Percentiles rank a stretch among this genome's conserved stretches.
Conservation (phyloP, 2,888 invertebrate species). For the Myopa testacea region DNA sequence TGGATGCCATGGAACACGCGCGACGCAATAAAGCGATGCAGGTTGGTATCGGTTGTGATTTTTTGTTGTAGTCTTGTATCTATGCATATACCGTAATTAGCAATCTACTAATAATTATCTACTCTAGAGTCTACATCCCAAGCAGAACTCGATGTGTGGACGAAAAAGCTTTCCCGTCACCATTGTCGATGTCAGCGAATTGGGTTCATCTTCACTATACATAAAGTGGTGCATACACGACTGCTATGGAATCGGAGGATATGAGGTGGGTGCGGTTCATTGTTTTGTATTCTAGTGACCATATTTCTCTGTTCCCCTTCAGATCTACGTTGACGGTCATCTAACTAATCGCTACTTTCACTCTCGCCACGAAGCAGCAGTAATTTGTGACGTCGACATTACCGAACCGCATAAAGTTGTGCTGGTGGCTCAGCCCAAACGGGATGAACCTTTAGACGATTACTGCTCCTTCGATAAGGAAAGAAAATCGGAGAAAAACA, state of each 20-base stretch:
- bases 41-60: constrained; percentile 42
- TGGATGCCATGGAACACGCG: constrained; percentile 60
- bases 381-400: constrained; percentile 61
- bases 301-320: not conserved
- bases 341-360: constrained; percentile 62
- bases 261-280: constrained; percentile 56
- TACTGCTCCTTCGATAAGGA: constrained; percentile 28
- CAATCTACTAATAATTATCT: no score
- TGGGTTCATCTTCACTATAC: constrained; percentile 60
- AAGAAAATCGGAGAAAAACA: constrained; percentile 42
- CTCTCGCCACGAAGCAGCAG: constrained; percentile 59
- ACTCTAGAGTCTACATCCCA: not conserved
- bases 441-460: constrained; percentile 39
- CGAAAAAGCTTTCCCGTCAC: constrained; percentile 59
- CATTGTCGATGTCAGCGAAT: constrained; percentile 56
- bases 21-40: constrained; percentile 51
- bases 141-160: not conserved
- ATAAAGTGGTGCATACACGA: constrained; percentile 61
- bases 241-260: constrained; percentile 60
- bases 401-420: constrained; percentile 58
- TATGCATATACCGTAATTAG: not conserved
- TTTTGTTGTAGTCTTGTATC: not conserved
- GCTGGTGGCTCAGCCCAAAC: constrained; percentile 57
- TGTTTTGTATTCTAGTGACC: not conserved
- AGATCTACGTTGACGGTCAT: constrained; percentile 65